A percentile compares a stretch with the other conserved stretches of the same genome.
Evolutionary conservation across 1,140 invertebrate species (phyloP).

Genomic region (Tetranychus cinnabarinus): DNA sequence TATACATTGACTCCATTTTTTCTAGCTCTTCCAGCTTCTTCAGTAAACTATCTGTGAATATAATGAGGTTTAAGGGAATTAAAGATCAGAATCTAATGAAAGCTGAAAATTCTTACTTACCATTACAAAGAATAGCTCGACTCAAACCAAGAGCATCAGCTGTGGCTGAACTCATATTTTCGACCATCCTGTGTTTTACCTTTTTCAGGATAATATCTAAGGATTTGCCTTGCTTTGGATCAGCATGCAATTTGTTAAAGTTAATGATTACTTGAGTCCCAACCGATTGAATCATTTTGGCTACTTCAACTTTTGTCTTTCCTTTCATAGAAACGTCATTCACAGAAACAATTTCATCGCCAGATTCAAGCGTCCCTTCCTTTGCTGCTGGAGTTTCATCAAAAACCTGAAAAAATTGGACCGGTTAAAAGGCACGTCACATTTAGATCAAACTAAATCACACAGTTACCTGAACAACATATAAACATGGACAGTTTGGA

Average conservation of each 20-base stretch:
- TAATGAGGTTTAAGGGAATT: too few species aligned
- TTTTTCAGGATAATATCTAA: slow-evolving; percentile 93
- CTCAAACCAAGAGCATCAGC: slow-evolving; percentile 88
- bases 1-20: slow-evolving; percentile 55
- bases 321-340: slow-evolving; percentile 79
- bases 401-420: slow-evolving; percentile 42
- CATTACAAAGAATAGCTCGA: slow-evolving; percentile 85
- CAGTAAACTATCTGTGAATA: slow-evolving; percentile 51
- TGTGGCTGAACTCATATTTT: slow-evolving; percentile 85
- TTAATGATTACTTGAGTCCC: slow-evolving; percentile 75
- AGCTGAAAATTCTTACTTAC: slow-evolving; percentile 15
- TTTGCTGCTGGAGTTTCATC: slow-evolving; percentile 81
- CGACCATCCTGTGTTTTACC: slow-evolving; percentile 84
- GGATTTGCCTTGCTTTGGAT: slow-evolving; percentile 76
- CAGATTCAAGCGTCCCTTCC: slow-evolving; percentile 74
- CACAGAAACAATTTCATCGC: slow-evolving; percentile 84
- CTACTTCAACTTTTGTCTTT: slow-evolving; percentile 90
- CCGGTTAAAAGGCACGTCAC: neutral
- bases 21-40: slow-evolving; percentile 82
- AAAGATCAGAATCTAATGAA: too few species aligned
- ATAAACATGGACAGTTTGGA: slow-evolving; percentile 83
- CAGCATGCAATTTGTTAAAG: slow-evolving; percentile 94
- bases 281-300: slow-evolving; percentile 82
- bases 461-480: slow-evolving; percentile 52
- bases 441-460: neutral